Conservation (phyloP, 2,888 invertebrate genomes). For the Seira musarum region DNA sequence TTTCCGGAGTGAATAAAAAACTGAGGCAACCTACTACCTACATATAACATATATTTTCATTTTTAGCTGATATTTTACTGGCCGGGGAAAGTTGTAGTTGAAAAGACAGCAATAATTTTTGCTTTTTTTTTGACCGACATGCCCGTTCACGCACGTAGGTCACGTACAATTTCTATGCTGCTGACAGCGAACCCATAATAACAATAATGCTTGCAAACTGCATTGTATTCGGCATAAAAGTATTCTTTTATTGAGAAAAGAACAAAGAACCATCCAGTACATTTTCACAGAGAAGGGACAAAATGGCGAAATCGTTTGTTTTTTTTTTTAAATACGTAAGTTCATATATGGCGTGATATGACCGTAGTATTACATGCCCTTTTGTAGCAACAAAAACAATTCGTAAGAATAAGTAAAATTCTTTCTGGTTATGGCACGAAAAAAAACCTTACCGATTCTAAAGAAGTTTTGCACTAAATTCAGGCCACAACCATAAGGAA, state of each 20-base stretch:
- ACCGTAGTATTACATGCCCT: not conserved
- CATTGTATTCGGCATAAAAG: not conserved
- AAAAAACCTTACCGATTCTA: not conserved
- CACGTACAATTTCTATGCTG: conserved; percentile 10
- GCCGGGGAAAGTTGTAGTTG: not conserved
- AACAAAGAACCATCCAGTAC: not conserved
- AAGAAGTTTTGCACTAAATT: not conserved
- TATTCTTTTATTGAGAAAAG: not conserved
- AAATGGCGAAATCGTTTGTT: too few species aligned
- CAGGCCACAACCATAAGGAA: not conserved
- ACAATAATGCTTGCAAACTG: conserved; percentile 2
- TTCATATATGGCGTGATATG: not conserved
- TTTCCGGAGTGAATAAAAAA: not conserved
- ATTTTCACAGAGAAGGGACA: not conserved
- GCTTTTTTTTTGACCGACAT: conserved; percentile 7
- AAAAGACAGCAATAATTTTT: conserved; percentile 15
- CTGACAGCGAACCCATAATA: conserved; percentile 16
- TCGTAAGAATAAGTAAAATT: not conserved
- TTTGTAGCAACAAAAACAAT: not conserved
- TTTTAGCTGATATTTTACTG: not conserved
- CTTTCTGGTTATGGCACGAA: not conserved
- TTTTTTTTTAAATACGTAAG: not conserved
- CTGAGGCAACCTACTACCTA: conserved; percentile 2
- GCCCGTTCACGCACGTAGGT: conserved; percentile 15
- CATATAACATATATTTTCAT: conserved; percentile 16